Evolutionary conservation across 2,888 invertebrate species (phyloP), one percentile per base, ranked within the genome.

Genomic region (Agriopis leucophaearia): DNA sequence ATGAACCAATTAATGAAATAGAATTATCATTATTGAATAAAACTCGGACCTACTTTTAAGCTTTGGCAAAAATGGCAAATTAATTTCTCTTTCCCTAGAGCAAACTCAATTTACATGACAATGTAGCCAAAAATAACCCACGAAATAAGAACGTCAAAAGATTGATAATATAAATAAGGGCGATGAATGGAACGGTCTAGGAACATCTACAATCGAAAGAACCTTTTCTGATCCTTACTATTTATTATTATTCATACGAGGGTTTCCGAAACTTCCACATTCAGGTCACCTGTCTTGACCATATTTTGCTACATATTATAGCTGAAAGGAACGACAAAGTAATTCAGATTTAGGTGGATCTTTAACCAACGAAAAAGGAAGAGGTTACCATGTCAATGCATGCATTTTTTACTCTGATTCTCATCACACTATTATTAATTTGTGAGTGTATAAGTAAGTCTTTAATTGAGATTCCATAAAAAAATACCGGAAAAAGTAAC

Each of bases 181-280:
- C 50, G 42, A 58, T 60, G 52, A 60, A 67, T 52, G 45, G 57
- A 54, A 47, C 38, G 50, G 60, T 65, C 63, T 47, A 52, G 62
- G 63, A 62, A 51, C 36, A 52, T 65, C 62, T 63, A 71, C 63
- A 69, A 74, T 65, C 64, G 68, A 60, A 64, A 64, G 62, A 62
- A 58, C 57, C 69, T 72, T 71, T 70, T 73, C 64, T 72, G 72
- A 71, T 69, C 55, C 70, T 55, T 52, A 67, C 65, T 73, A 74
- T 74, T 75, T 77, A 74, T 74, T 75, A 73, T 74, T 74, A 79
- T 78, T 78, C 74, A 78, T 78, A 75, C 66, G 72, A 50, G 55
- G 35, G n/a, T 38, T 27, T 36, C 44, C 58, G 40, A 56, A 47
- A 18, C 47, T 65, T 70, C 75, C 74, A 74, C 71, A 74, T 76